Conservation (phyloP, 2,888 invertebrate genomes). For the Nematopogon swammerdamellus region DNA sequence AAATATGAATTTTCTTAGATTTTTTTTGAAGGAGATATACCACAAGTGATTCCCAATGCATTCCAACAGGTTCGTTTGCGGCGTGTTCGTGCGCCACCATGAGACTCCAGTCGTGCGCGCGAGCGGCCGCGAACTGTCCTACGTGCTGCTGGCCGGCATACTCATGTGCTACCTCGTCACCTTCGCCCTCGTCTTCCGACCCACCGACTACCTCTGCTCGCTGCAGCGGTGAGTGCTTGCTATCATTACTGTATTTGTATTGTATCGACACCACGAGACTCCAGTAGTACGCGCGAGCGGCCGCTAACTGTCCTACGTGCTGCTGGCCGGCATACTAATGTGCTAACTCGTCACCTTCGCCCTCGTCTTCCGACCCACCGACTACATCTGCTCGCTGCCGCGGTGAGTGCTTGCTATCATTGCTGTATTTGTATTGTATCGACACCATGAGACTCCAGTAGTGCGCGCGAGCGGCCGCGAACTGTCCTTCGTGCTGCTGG, state of each 20-base stretch:
- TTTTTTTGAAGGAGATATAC: too few relatives aligned
- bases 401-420: too few relatives aligned
- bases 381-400: constrained; percentile 85
- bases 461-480: constrained; percentile 92
- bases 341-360: constrained; percentile 93
- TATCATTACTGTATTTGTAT: too few relatives aligned
- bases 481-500: constrained; percentile 84
- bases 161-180: constrained; percentile 90
- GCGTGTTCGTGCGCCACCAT: constrained; percentile 79
- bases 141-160: constrained; percentile 86
- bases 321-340: constrained; percentile 83
- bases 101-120: constrained; percentile 95
- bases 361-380: constrained; percentile 79
- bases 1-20: neutral
- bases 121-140: constrained; percentile 84
- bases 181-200: constrained; percentile 83
- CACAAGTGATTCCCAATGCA: too few relatives aligned
- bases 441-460: constrained; percentile 89
- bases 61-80: constrained; percentile 55
- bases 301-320: constrained; percentile 83
- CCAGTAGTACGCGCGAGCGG: constrained; percentile 96
- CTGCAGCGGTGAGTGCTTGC: constrained; percentile 79
- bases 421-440: too few relatives aligned
- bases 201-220: constrained; percentile 83
- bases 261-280: constrained; percentile 85